Base-by-base conservation (phyloP, 2,113 vertebrate genomes). In the Eurypyga helias region DNA sequence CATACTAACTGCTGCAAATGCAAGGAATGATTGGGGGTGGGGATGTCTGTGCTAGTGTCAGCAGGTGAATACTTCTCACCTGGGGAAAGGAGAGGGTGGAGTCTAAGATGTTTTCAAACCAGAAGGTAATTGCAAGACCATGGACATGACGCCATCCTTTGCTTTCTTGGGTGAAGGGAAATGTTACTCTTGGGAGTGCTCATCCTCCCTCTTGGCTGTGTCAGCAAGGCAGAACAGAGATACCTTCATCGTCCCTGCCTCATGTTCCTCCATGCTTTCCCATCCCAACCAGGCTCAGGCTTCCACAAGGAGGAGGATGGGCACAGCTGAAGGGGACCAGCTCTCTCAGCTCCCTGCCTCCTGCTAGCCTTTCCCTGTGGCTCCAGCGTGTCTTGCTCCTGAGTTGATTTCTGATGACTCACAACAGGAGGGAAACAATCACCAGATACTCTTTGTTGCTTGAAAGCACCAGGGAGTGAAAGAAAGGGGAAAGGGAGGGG, bases 381-480 rank as follows among this genome's bases (percentile, higher is more conserved):
- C 60, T 91, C 13, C 43, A 51, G 62, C 0, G 0, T 49, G 54
- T 48, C 67, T 88, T 76, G 23, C 49, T 91, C 31, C 61, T 65
- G 20, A 58, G 48, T 5, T 13, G 52, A 61, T 87, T 90, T 95
- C 71, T 90, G 58, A 65, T 85, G 48, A 58, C 66, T 95, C 16
- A 11, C 66, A 87, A 70, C 38, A 85, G 58, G 55, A 93, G 34
- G 21, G 36, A 75, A 96, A 79, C 54, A 52, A 58, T 33, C 46
- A 31, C 87, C 69, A 87, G n/a, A 89, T 57, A 41, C 5, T 70
- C 33, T 83, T 93, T 83, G 54, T 81, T 90, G 52, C 58, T 80
- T 94, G 75, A 88, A 95, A 92, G 52, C 77, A 94, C n/a, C 34
- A 88, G 75, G 38, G 81, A 94, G 55, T 51, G 43, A 86, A 65